These are phyloP conservation scores for Neopelma chrysocephalum DNA, from an alignment of 2,797 vertebrate species.

Conservation along the genomic window DNA sequence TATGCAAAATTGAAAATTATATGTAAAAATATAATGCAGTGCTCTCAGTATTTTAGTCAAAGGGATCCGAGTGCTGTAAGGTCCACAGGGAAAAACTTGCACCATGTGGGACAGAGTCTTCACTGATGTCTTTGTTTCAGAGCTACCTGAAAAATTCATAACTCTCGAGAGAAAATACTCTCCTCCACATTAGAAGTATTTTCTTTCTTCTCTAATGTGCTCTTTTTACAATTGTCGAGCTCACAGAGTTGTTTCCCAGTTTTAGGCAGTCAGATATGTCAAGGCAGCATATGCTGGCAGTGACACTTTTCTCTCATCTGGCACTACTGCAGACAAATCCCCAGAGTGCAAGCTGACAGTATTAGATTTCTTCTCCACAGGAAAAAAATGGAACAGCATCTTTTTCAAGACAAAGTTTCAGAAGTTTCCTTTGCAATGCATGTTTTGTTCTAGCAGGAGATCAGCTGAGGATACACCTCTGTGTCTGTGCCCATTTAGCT, in stretches of 20 bases:
- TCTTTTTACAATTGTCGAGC: background rate
- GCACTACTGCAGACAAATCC: background rate
- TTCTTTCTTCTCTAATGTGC: background rate
- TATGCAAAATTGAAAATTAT: background rate
- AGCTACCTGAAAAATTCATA: background rate
- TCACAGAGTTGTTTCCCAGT: accelerated
- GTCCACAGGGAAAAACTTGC: background rate
- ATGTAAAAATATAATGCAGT: background rate
- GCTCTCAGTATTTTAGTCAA: background rate
- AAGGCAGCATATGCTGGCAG: background rate
- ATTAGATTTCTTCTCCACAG: background rate
- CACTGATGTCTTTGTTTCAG: background rate
- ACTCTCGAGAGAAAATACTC: background rate
- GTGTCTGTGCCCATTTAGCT: background rate
- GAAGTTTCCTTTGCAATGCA: background rate
- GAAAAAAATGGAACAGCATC: background rate
- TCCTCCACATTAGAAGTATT: background rate
- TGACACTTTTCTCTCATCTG: background rate
- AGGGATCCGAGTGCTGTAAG: background rate
- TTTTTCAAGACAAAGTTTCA: background rate
- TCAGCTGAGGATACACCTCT: background rate
- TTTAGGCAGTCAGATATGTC: background rate
- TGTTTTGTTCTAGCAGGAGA: background rate
- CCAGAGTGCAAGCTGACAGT: background rate
- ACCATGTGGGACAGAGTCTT: background rate